Evolutionary conservation across 2,888 invertebrate species (phyloP), one percentile per base, ranked within the genome.

Genomic region (Platycnemis pennipes): DNA sequence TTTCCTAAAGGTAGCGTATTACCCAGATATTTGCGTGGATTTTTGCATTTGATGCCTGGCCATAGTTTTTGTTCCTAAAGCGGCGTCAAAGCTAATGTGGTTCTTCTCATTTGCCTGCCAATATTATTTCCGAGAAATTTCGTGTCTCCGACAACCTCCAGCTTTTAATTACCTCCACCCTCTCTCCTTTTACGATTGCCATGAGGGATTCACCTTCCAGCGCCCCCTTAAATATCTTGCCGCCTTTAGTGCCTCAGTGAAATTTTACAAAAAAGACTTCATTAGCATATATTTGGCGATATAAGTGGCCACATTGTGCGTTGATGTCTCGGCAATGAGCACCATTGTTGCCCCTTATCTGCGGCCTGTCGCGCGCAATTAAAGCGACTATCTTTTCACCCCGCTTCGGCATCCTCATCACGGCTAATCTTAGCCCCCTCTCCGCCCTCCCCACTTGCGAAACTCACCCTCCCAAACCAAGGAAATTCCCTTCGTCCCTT

Each of bases 351-450:
- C 44, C 69, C 89, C 89, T 53, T 56, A 56, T 89, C 63, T 91
- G 44, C 42, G 42, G 44, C 44, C 63, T 56, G 42, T 91, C 44
- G 91, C 63, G 91, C 42, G n/a, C 91, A 91, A 91, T 91, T 91
- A 91, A 69, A 63, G 22, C 19, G 44, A 11, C 63, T 63, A 26
- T 91, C 49, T 91, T 63, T 26, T 37, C 89, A 53, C 89, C 42
- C 31, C 37, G 89, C 37, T 56, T 63, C 89, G 49, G 53, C 8
- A 49, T 88, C 88, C 31, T 31, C 88, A 37, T 56, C 37, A 22
- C 69, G 69, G 69, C 31, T 8, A 69, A 69, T 31, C 69, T 31
- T 31, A 7, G 4, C 13, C 31, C 8, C 69, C 69, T 31, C 37
- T 26, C 77, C 4, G 2, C 26, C 37, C 77, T 16, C 26, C 63